Evolutionary conservation across 2,888 invertebrate genomes (phyloP).

Genomic region (Caenorhabditis sp.): DNA sequence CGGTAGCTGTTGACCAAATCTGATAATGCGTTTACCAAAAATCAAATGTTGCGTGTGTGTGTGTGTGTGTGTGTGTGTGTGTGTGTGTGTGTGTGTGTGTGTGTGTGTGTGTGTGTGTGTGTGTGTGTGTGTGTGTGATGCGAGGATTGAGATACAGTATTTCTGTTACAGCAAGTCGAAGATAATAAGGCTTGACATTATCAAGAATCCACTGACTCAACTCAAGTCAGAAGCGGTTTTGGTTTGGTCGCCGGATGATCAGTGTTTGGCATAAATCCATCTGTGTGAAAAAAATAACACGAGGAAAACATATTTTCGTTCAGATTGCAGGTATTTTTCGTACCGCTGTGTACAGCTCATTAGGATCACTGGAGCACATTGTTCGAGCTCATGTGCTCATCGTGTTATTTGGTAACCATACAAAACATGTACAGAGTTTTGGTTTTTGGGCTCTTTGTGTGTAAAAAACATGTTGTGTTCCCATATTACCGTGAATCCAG

Average conservation of each 20-base stretch:
- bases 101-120: too few relatives aligned
- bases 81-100: too few relatives aligned
- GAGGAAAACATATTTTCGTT: conserved; percentile 1
- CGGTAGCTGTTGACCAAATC: neutral
- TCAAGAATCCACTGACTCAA: conserved; percentile 1
- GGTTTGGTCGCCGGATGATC: conserved; percentile 3
- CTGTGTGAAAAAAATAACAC: too few relatives aligned
- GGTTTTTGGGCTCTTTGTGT: neutral
- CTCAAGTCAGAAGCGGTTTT: neutral
- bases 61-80: too few relatives aligned
- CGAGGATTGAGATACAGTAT: neutral
- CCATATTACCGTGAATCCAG: too few relatives aligned
- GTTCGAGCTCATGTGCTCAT: neutral
- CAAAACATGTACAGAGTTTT: neutral
- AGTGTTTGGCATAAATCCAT: neutral
- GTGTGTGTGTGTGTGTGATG: too few relatives aligned
- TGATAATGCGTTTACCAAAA: neutral
- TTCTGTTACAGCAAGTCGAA: neutral
- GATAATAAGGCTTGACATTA: conserved; percentile 5
- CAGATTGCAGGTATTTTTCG: neutral
- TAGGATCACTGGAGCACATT: neutral
- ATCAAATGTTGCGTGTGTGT: too few relatives aligned
- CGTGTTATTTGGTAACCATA: neutral
- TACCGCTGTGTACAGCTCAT: neutral
- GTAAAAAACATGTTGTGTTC: too few relatives aligned